phyloP scores from a whole-genome alignment of 2,888 invertebrate species.

The Sisyra terminalis region DNA sequence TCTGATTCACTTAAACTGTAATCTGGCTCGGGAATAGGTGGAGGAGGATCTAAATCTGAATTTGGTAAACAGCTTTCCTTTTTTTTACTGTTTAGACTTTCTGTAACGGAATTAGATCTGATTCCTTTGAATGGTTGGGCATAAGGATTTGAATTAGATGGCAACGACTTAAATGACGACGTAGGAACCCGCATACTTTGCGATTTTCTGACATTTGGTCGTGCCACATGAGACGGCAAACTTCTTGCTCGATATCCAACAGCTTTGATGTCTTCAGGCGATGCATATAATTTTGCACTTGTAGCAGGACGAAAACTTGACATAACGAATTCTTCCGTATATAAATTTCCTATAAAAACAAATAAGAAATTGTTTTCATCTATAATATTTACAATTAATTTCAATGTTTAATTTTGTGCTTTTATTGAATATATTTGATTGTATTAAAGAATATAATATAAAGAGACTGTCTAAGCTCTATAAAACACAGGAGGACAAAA shows the following conservation, averaged over 20 bases:
- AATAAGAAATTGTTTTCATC: background rate
- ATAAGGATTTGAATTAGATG: constrained; percentile 35
- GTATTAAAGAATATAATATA: too few relatives aligned
- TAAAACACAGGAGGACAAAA: too few relatives aligned
- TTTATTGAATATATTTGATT: too few relatives aligned
- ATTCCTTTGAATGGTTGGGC: constrained; percentile 37
- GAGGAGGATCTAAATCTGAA: constrained; percentile 24
- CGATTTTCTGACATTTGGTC: constrained; percentile 40
- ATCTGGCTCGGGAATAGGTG: constrained; percentile 85
- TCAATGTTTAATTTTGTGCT: too few relatives aligned
- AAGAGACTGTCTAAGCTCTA: too few relatives aligned
- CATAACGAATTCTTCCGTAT: constrained; percentile 34
- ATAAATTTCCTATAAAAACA: background rate
- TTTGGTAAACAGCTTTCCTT: constrained; percentile 8
- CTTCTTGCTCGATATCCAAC: constrained; percentile 46
- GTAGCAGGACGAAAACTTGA: constrained; percentile 83
- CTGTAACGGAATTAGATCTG: constrained; percentile 20
- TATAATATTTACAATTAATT: too few relatives aligned
- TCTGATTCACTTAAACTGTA: constrained; percentile 81
- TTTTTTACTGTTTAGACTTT: background rate
- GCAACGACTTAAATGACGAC: constrained; percentile 29
- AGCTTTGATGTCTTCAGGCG: constrained; percentile 67
- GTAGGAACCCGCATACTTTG: constrained; percentile 37
- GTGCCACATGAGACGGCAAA: constrained; percentile 33
- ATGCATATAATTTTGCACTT: constrained; percentile 74